Base-by-base conservation (phyloP, 1,140 invertebrate genomes). In the Phthorimaea operculella region DNA sequence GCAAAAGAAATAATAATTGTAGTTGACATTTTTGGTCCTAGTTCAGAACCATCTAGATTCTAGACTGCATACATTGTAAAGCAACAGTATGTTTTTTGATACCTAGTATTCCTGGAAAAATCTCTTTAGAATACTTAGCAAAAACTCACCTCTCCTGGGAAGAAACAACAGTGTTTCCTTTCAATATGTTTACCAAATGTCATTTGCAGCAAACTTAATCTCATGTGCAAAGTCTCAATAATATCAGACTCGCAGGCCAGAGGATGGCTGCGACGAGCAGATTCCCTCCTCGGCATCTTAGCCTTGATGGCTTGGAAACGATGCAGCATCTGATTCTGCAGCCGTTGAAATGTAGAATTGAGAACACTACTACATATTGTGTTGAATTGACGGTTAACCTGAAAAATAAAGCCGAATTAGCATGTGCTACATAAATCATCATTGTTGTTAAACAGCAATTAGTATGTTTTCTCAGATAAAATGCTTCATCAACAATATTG, bases 181-280 rank as follows among this genome's bases (percentile, higher is more conserved):
- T 96, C 94, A 68, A 96, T 96, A 71, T 96, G 94, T 79, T 96
- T 96, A 9, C 94, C 94, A 87, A 96, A 95, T 16, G 93, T 92
- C 93, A 96, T 96, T 83, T 96, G 94, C 42, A 96, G 82, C 45
- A 96, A 80, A 36, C 93, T 93, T 7, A 96, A 87, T 54, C 94
- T 88, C 94, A 96, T 96, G 68, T 96, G 93, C 50, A 95, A 83
- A 8, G 94, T 96, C 87, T 96, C 94, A 68, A 96, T 92, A 52
- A 96, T 95, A 77, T 96, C 94, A 49, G 91, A 94, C 83, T 95
- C 93, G 74, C 93, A 94, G 28, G 94, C 93, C 49, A 95, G 78
- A 1, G 93, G 92, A 85, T 96, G 94, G 78, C 91, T 93, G 15
- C 94, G 88, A 16, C 94, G 88, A 1, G 93, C 93, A 10, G 93